A percentile compares a stretch with the other conserved stretches of the same genome.
Conservation (phyloP, 2,113 vertebrate genomes). For the Micronycteris hirsuta region DNA sequence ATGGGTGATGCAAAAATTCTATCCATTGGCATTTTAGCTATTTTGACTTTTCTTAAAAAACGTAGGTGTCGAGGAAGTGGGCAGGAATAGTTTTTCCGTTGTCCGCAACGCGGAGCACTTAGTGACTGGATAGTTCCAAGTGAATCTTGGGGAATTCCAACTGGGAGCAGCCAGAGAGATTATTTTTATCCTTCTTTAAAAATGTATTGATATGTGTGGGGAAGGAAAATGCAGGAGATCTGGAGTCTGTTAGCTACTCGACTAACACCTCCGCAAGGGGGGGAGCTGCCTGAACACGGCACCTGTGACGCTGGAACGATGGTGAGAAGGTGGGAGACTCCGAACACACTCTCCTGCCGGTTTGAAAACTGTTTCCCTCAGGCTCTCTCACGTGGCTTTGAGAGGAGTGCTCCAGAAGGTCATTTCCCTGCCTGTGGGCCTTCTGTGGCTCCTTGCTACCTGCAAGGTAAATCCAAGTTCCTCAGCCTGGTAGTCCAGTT, state of each 20-base stretch:
- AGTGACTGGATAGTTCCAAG: background rate
- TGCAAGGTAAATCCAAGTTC: background rate
- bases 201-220: background rate
- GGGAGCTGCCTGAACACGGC: constrained; percentile 2
- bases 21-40: background rate
- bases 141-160: background rate
- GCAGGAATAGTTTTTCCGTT: background rate
- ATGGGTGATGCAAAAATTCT: background rate
- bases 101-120: background rate
- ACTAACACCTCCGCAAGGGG: background rate
- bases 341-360: background rate
- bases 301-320: background rate
- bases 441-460: background rate
- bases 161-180: background rate
- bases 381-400: background rate
- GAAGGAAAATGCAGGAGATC: background rate
- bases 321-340: background rate
- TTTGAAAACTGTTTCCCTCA: background rate
- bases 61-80: no score
- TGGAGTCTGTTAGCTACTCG: background rate
- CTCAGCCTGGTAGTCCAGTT: background rate
- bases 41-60: background rate
- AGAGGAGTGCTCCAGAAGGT: background rate
- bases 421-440: background rate
- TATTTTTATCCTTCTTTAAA: background rate